phyloP scores from a whole-genome alignment of 2,888 invertebrate species.

The Amblyjoppa fuscipennis region DNA sequence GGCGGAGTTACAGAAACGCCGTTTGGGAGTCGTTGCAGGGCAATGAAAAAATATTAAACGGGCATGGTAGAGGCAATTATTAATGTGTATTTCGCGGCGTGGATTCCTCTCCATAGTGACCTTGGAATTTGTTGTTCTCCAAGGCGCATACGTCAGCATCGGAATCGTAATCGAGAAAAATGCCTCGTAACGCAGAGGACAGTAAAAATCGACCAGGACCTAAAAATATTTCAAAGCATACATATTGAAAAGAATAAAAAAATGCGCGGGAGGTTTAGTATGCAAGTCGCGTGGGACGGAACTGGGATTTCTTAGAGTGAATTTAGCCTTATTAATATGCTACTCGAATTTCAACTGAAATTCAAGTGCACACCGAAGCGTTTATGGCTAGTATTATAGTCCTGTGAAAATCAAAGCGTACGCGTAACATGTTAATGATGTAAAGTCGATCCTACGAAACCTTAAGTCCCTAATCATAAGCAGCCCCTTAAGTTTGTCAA shows the following conservation, averaged over 20 bases:
- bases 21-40: background rate
- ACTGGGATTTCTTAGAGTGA: no score
- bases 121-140: constrained; percentile 7
- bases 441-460: no score
- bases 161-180: background rate
- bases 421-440: no score
- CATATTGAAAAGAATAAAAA: constrained; percentile 73
- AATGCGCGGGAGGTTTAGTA: constrained; percentile 54
- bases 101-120: background rate
- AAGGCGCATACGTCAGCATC: background rate
- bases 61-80: background rate
- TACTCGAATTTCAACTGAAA: no score
- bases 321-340: no score
- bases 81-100: background rate
- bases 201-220: constrained; percentile 76
- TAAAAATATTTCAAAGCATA: constrained; percentile 80
- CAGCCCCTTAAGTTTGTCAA: no score
- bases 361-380: no score
- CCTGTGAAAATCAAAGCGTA: no score
- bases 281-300: constrained; percentile 7
- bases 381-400: no score
- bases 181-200: constrained; percentile 47
- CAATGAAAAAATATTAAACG: background rate
- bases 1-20: background rate
- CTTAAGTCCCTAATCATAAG: no score